phyloP scores from a whole-genome alignment of 2,113 vertebrate species.

The Lophotis ruficrista region DNA sequence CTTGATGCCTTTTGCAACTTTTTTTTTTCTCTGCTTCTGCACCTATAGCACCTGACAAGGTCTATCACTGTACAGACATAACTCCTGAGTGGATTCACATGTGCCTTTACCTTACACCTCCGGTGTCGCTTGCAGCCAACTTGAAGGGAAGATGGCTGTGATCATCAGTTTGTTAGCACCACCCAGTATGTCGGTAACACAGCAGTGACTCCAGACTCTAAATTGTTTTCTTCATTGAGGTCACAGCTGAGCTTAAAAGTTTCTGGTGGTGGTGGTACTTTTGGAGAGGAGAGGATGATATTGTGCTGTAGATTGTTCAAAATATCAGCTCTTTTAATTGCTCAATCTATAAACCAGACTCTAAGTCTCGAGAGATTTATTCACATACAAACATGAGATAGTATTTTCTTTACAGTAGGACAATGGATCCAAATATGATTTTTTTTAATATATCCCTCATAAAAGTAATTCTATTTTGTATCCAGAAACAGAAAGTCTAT shows the following conservation, averaged over 20 bases:
- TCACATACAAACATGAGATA: not conserved
- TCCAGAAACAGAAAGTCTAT: not conserved
- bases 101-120: not conserved
- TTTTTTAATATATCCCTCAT: not conserved
- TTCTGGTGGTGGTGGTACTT: not conserved
- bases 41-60: rapidly evolving
- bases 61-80: not conserved
- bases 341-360: not conserved
- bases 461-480: not conserved
- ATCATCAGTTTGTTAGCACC: not conserved
- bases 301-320: not conserved
- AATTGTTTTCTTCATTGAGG: not conserved
- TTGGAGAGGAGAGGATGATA: not conserved
- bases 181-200: not conserved
- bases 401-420: not conserved
- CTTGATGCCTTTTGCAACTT: not conserved
- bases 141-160: not conserved
- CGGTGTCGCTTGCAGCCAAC: not conserved
- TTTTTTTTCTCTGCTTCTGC: not conserved
- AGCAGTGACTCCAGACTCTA: not conserved
- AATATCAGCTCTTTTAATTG: not conserved
- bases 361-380: not conserved
- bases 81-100: not conserved
- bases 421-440: not conserved
- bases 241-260: not conserved